Conservation (phyloP, 2,888 invertebrate species). For the Frankliniella intonsa region DNA sequence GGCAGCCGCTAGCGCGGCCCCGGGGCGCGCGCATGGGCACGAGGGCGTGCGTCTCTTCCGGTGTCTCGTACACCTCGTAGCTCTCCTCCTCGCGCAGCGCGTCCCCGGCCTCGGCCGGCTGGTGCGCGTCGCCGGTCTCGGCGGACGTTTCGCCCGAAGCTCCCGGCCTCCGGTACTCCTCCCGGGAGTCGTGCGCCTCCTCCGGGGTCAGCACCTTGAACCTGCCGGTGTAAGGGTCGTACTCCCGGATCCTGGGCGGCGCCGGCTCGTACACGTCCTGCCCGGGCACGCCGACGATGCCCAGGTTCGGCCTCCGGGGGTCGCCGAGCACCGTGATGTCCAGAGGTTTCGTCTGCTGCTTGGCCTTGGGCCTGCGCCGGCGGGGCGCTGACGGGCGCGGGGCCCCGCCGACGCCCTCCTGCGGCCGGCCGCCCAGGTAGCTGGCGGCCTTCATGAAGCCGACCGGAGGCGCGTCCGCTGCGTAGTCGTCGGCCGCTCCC, state of each 20-base stretch:
- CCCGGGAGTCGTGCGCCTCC: constrained; percentile 1
- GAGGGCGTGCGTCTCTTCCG: background rate
- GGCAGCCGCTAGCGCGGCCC: background rate
- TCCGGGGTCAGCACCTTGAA: constrained; percentile 16
- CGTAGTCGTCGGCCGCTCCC: background rate
- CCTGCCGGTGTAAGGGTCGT: constrained; percentile 5
- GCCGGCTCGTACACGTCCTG: background rate
- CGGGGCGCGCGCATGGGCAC: background rate
- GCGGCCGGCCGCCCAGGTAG: background rate
- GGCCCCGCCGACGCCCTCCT: background rate
- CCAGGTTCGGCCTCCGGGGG: background rate
- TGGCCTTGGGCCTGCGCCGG: background rate
- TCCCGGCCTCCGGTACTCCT: background rate
- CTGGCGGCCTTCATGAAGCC: background rate
- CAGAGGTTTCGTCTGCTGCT: background rate
- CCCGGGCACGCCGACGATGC: constrained; percentile 9
- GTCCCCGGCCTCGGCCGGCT: background rate
- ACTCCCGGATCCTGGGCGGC: background rate
- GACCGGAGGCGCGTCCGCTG: background rate
- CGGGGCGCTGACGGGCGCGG: background rate
- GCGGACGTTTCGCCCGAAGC: background rate
- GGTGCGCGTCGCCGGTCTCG: background rate
- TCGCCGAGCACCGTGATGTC: background rate
- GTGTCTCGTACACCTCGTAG: constrained; percentile 8
- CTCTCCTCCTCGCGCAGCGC: background rate